Evolutionary conservation across 2,797 vertebrate genomes (phyloP), one percentile per base, ranked within the genome.

Genomic region (Bucorvus abyssinicus): DNA sequence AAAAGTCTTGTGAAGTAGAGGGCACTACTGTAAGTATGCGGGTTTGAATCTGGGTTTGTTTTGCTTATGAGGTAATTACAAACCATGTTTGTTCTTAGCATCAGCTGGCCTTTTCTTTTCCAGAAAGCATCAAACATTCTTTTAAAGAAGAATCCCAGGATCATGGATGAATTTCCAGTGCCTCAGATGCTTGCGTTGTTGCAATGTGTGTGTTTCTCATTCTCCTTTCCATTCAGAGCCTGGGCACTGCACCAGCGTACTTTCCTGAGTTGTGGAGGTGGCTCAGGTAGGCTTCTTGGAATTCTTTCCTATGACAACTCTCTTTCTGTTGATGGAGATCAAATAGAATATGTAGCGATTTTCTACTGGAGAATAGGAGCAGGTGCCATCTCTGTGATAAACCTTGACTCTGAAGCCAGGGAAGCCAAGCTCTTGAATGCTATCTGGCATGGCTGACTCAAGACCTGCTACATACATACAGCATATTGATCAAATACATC

Each of bases 401-500:
- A 59, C 27, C 24, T 80, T 55, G 16, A 55, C 26, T 76, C n/a
- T 56, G 61, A 93, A 89, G 30, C 20, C 20, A 74, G 34, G 49
- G 63, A 61, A 94, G 24, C 8, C 11, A 64, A 21, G 5, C 77
- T 50, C 24, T 60, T 68, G 55, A 57, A 76, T 42, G 42, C 6
- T 36, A 20, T 52, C 63, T 38, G 50, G 30, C 27, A 34, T 7
- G 45, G 18, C n/a, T 87, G 27, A 55, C 30, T 56, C n/a, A 55
- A 59, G 40, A 81, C 19, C 36, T 49, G 23, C 32, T 52, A n/a
- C 12, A 40, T 24, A 47, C 8, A 9, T 47, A 47, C 19, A 50
- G 14, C 0, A 0, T 74, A 30, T 55, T 40, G 23, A 61, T 30
- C 3, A 40, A 1, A 49, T 42, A 49, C 2, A 17, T 47, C 55